Evolutionary conservation across 2,113 vertebrate species (phyloP), one percentile per base, ranked within the genome.

Genomic region (Alosa alosa): DNA sequence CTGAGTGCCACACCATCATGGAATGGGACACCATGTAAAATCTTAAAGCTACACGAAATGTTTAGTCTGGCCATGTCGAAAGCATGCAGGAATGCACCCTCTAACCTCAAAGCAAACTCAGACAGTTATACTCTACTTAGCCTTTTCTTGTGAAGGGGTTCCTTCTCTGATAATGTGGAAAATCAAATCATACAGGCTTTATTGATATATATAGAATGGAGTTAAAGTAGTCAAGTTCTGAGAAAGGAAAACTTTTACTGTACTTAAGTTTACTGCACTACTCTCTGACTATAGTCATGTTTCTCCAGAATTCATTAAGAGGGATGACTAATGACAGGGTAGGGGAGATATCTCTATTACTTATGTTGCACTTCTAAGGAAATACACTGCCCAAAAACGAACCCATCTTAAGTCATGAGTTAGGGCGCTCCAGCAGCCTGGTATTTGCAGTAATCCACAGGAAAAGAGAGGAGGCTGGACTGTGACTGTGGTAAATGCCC

Each of bases 31-130:
- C 44, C 47, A 81, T 82, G 47, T 25, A 15, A 15, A 78, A 39
- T 36, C 72, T 36, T 17, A 78, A 39, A 41, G 13, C 31, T 39
- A 39, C n/a, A 31, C 17, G 25, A 31, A 46, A 11, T 86, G 64
- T 86, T 84, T 82, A 84, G 72, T 81, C 83, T 86, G 68, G 64
- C 75, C 17, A 46, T 39, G 45, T 39, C 50, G 20, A 52, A 83
- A 60, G 64, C 83, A 84, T 60, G 82, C 31, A 81, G 83, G 86
- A 87, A 87, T 84, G 83, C 83, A 83, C 84, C 20, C 18, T 68
- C 49, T 57, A 52, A 36, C 72, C 72, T 39, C 36, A 78, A 78
- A 41, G 72, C 2, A 78, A 78, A 78, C 60, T 3, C 36, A 36
- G 72, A 31, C 64, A 72, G 64, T 72, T 31, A 11, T 31, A 72